Evolutionary conservation across 2,888 invertebrate genomes (phyloP), one percentile per base, ranked within the genome.

Genomic region (Sarcophaga variegata): DNA sequence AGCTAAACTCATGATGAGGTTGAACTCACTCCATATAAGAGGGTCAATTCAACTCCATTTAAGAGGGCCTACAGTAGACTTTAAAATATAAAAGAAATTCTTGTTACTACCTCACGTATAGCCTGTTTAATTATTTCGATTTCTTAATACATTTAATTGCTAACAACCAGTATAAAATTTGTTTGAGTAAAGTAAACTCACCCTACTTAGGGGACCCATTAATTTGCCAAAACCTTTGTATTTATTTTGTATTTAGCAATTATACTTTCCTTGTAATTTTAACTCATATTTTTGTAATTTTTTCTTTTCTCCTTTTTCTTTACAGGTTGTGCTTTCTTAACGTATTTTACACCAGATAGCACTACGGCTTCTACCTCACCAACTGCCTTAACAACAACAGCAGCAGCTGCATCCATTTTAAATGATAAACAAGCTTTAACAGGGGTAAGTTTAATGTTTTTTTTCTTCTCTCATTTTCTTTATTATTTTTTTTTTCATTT

Each of bases 391-490:
- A 91, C 98, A 94, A 98, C 98, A 95, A 95, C 96, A 94, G 96
- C 97, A 93, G 87, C 91, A 70, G 91, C 89, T 88, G 89, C 90
- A 80, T 88, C 92, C 85, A 90, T 91, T 70, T 96, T 99, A 93
- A 99, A 99, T 96, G 99, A 99, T 95, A 98, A 99, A 96, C 97
- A 98, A 95, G 98, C 98, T 94, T 95, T 99, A 95, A 98, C 98
- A 94, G 99, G 99, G 97, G 99, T 99, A 94, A 97, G 98, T 96
- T 59, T 8, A 2, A 62, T 64, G 54, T 37, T 20, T 20, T 67
- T 54, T 14, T 47, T 47, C 6, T 4, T 22, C 12, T 69, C 49
- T 22, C 0, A 25, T 17, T 54, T 25, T 54, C 14, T 17, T 54
- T n/a, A n/a, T n/a, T n/a, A 54, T 54, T 66, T n/a, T 8, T 22